A percentile compares a stretch with the other conserved stretches of the same genome.
Conservation (phyloP, 2,888 invertebrate genomes). For the Hyposoter dolosus region DNA sequence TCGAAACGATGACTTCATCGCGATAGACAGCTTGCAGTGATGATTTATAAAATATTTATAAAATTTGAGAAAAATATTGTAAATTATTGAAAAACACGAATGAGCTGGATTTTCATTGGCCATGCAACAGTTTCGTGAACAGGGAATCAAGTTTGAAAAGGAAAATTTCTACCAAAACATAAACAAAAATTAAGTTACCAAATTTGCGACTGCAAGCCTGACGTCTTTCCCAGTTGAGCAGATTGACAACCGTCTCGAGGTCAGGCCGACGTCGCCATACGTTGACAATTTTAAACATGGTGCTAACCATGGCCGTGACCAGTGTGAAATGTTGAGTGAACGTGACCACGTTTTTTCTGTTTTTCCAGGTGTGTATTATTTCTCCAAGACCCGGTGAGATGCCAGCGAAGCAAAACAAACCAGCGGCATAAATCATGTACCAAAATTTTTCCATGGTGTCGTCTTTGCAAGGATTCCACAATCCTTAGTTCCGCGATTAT, state of each 20-base stretch:
- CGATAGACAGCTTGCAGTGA: conserved; percentile 56
- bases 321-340: conserved; percentile 63
- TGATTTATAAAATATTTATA: neutral
- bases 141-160: too few relatives aligned
- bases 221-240: conserved; percentile 64
- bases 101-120: too few relatives aligned
- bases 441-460: conserved; percentile 25
- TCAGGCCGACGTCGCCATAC: conserved; percentile 53
- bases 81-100: too few relatives aligned
- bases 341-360: conserved; percentile 35
- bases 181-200: conserved; percentile 35
- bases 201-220: conserved; percentile 63
- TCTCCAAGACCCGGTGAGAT: conserved; percentile 48
- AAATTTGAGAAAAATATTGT: too few relatives aligned
- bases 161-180: neutral
- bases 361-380: conserved; percentile 59
- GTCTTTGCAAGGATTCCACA: conserved; percentile 64
- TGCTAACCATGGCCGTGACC: conserved; percentile 59
- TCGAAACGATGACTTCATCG: conserved; percentile 53
- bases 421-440: conserved; percentile 45
- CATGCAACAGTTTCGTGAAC: too few relatives aligned
- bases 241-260: conserved; percentile 46
- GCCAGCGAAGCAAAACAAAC: conserved; percentile 40
- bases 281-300: conserved; percentile 56
- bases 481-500: conserved; percentile 40